A percentile compares a stretch with the other conserved stretches of the same genome.
Evolutionary conservation across 2,888 invertebrate species (phyloP).

Genomic region (Nomada flava): DNA sequence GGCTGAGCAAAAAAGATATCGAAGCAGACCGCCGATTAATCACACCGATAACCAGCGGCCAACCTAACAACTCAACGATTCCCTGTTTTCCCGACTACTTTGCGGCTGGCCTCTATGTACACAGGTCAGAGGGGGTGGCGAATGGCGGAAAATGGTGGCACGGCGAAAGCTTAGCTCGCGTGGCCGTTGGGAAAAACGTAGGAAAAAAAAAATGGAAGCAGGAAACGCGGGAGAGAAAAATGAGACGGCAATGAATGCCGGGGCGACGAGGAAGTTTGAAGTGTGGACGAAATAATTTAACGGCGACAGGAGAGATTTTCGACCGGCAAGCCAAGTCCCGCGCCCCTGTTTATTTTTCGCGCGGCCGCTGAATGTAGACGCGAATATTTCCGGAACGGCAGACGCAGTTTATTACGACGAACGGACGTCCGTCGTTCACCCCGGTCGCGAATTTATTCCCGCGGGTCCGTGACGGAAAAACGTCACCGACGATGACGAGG

Average conservation of each 20-base stretch:
- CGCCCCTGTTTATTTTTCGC: conserved; percentile 50
- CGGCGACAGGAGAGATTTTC: conserved; percentile 66
- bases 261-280: conserved; percentile 55
- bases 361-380: conserved; percentile 54
- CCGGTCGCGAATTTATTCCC: conserved; percentile 61
- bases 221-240: neutral
- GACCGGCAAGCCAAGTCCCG: conserved; percentile 41
- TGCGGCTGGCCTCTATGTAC: neutral
- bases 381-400: conserved; percentile 65
- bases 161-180: neutral
- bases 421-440: conserved; percentile 66
- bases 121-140: neutral
- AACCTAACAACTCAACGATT: conserved; percentile 21
- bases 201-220: neutral
- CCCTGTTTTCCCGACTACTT: neutral
- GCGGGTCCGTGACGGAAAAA: conserved; percentile 7
- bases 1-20: neutral
- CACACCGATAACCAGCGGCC: conserved; percentile 32
- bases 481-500: conserved; percentile 12
- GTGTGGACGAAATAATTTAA: conserved; percentile 64
- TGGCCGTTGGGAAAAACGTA: neutral
- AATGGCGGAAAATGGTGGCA: neutral
- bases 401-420: conserved; percentile 67
- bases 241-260: conserved; percentile 47
- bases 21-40: conserved; percentile 30